A percentile compares a stretch with the other conserved stretches of the same genome.
phyloP scores from a whole-genome alignment of 2,888 invertebrate species.

The Drosophila mulleri region DNA sequence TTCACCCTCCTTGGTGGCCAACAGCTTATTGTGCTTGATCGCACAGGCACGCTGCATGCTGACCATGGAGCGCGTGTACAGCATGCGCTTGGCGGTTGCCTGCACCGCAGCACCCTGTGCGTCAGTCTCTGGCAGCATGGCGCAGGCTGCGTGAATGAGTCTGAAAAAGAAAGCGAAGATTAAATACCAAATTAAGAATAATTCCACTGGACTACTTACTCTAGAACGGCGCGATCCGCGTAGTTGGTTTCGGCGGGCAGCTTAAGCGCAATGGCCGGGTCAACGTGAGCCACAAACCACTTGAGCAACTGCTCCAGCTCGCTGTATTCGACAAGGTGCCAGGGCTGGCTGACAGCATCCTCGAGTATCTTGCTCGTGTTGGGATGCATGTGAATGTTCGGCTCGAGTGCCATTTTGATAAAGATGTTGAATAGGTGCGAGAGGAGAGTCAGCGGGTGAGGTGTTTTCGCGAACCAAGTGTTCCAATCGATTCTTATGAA shows the following conservation, averaged over 20 bases:
- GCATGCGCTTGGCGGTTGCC: slow-evolving; percentile 82
- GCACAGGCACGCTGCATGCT: slow-evolving; percentile 81
- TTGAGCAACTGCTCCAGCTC: slow-evolving; percentile 89
- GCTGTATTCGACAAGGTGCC: slow-evolving; percentile 88
- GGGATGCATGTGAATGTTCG: slow-evolving; percentile 88
- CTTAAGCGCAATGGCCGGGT: slow-evolving; percentile 88
- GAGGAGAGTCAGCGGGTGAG: slow-evolving; percentile 86
- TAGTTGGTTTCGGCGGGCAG: slow-evolving; percentile 86
- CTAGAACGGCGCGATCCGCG: slow-evolving; percentile 87
- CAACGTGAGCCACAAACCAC: slow-evolving; percentile 91
- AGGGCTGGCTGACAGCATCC: slow-evolving; percentile 88
- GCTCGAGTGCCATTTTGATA: slow-evolving; percentile 90
- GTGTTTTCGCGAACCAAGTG: slow-evolving; percentile 86
- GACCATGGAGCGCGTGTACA: slow-evolving; percentile 83
- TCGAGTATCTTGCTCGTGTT: slow-evolving; percentile 85
- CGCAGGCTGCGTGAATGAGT: slow-evolving; percentile 77
- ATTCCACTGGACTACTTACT: slow-evolving; percentile 84
- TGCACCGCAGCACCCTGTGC: slow-evolving; percentile 59
- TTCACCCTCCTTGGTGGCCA: slow-evolving; percentile 81
- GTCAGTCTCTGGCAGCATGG: slow-evolving; percentile 74
- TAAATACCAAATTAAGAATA: not conserved
- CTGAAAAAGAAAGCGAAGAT: slow-evolving; percentile 38
- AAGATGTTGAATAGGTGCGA: slow-evolving; percentile 89
- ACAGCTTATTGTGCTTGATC: slow-evolving; percentile 81
- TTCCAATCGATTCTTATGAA: slow-evolving; percentile 90